Conservation (phyloP, 1,140 invertebrate species). For the Armadillidium nasatum region DNA sequence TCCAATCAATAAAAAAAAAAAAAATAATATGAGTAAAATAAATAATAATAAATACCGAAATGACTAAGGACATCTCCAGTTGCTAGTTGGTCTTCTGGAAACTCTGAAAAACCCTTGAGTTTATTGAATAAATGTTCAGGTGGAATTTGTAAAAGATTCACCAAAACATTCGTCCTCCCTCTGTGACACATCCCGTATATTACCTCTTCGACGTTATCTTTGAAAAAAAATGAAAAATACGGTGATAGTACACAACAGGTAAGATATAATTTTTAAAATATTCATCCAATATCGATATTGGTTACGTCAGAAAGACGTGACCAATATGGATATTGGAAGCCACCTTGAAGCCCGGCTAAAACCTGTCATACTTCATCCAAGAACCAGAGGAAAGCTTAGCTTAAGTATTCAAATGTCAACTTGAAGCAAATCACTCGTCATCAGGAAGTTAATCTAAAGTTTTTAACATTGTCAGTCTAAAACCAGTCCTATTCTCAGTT, state of each 20-base stretch:
- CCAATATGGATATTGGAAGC: neutral
- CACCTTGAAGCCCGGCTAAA: neutral
- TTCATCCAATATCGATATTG: neutral
- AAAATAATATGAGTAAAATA: neutral
- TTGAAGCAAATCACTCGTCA: no score
- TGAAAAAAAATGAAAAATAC: constrained; percentile 43
- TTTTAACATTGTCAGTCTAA: no score
- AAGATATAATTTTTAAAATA: neutral
- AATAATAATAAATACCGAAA: constrained; percentile 62
- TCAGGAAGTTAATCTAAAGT: neutral
- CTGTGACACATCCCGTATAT: constrained; percentile 88
- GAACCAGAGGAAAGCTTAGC: neutral
- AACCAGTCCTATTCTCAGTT: no score
- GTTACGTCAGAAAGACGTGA: no score
- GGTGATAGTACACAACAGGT: neutral
- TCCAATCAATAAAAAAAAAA: no score
- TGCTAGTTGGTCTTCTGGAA: constrained; percentile 52
- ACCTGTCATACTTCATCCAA: no score
- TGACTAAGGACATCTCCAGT: constrained; percentile 92
- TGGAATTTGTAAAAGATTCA: constrained; percentile 75
- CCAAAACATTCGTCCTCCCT: constrained; percentile 83
- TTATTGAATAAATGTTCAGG: constrained; percentile 75
- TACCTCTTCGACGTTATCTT: constrained; percentile 69
- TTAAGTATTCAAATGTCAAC: no score
- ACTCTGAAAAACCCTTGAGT: constrained; percentile 58